A percentile compares a stretch with the other conserved stretches of the same genome.
These are phyloP conservation scores for Aporophyla nigra DNA, from an alignment of 2,888 invertebrate species.

Conservation along the genomic window DNA sequence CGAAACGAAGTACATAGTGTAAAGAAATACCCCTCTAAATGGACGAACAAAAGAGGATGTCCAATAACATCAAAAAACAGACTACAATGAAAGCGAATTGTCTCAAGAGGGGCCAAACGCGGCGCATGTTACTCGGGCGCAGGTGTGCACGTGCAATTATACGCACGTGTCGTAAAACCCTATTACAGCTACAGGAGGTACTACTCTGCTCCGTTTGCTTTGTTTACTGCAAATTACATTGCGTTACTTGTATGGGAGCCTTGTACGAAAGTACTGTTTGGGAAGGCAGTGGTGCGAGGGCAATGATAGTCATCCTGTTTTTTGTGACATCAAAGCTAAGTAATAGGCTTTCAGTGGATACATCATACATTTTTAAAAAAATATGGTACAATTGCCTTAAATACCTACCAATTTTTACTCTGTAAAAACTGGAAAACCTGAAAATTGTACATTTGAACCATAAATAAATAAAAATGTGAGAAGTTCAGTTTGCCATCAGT, in stretches of 20 bases:
- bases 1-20: background rate
- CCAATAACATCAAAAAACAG: background rate
- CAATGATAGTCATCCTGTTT: background rate
- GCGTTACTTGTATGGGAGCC: slow-evolving; percentile 18
- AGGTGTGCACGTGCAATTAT: slow-evolving; percentile 61
- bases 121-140: slow-evolving; percentile 35
- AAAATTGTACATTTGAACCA: background rate
- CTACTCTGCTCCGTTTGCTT: slow-evolving; percentile 15
- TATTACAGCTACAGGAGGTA: slow-evolving; percentile 24
- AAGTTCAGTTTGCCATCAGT: background rate
- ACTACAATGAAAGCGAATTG: background rate
- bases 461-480: background rate
- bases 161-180: slow-evolving; percentile 53
- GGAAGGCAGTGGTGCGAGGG: background rate
- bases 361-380: background rate
- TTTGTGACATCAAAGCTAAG: background rate
- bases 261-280: background rate
- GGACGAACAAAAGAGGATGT: background rate
- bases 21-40: background rate
- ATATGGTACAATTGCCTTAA: background rate
- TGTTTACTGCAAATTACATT: slow-evolving; percentile 63
- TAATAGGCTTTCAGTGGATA: background rate
- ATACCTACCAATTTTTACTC: background rate
- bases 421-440: background rate
- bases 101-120: background rate